Evolutionary conservation across 2,113 vertebrate genomes (phyloP).

Genomic region (Oncorhynchus tshawytscha): DNA sequence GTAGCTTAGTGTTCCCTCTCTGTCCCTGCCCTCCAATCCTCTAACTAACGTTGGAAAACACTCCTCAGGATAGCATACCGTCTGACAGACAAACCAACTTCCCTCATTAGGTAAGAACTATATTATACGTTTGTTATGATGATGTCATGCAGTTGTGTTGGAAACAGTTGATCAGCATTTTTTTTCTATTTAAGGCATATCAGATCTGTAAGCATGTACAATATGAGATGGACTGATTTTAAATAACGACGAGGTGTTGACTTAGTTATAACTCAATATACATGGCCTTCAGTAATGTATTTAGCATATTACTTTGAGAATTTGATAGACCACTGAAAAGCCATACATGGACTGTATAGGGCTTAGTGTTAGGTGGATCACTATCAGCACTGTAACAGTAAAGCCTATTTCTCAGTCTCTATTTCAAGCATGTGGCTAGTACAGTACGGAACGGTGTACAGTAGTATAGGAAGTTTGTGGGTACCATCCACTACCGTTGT

Average conservation of each 20-base stretch:
- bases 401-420: background rate
- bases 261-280: background rate
- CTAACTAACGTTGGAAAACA: conserved; percentile 18
- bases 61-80: conserved; percentile 20
- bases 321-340: background rate
- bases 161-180: background rate
- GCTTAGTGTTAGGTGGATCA: no score
- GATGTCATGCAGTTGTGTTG: background rate
- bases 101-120: conserved; percentile 9
- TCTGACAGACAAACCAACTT: conserved; percentile 8
- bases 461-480: no score
- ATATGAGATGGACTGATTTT: background rate
- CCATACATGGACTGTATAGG: background rate
- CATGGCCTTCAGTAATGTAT: background rate
- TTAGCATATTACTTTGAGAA: background rate
- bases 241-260: background rate
- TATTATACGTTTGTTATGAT: background rate
- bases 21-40: conserved; percentile 50
- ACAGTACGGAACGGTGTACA: no score
- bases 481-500: no score
- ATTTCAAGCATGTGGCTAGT: background rate
- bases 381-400: background rate
- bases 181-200: background rate
- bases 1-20: conserved; percentile 62
- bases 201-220: background rate